A percentile compares a stretch with the other conserved stretches of the same genome.
These are phyloP conservation scores for Pycnonotus jocosus DNA, from an alignment of 2,113 vertebrate species.

Conservation along the genomic window DNA sequence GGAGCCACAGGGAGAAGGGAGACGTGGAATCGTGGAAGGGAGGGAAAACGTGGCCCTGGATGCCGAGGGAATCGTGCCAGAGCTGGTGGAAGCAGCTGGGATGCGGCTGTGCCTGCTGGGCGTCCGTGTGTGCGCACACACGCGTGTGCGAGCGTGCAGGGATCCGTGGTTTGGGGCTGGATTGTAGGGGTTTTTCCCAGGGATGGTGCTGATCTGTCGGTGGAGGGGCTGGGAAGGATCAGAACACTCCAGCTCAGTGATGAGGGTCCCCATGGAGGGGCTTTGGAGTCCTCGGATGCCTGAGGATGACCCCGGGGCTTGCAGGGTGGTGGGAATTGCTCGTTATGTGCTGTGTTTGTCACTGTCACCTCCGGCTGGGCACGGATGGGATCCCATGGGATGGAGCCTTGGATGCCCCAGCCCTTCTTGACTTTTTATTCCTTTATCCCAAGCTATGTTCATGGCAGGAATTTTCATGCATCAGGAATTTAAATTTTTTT, in stretches of 20 bases:
- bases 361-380: background rate
- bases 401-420: background rate
- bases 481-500: background rate
- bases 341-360: accelerated
- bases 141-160: accelerated
- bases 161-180: accelerated
- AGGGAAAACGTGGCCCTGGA: background rate
- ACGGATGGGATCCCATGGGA: background rate
- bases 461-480: background rate
- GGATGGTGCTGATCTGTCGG: accelerated
- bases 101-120: accelerated
- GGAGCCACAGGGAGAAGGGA: background rate
- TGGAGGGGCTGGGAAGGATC: background rate
- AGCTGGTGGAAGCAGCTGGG: background rate
- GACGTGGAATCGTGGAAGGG: background rate
- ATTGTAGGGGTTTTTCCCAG: background rate
- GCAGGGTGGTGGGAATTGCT: background rate
- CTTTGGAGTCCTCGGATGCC: background rate
- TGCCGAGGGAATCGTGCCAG: accelerated
- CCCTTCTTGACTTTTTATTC: background rate
- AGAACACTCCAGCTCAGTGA: background rate
- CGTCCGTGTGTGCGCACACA: accelerated
- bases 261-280: background rate
- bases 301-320: background rate
- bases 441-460: background rate